A percentile compares a stretch with the other conserved stretches of the same genome.
phyloP scores from a whole-genome alignment of 2,888 invertebrate genomes.

The Falcaria lacertinaria region DNA sequence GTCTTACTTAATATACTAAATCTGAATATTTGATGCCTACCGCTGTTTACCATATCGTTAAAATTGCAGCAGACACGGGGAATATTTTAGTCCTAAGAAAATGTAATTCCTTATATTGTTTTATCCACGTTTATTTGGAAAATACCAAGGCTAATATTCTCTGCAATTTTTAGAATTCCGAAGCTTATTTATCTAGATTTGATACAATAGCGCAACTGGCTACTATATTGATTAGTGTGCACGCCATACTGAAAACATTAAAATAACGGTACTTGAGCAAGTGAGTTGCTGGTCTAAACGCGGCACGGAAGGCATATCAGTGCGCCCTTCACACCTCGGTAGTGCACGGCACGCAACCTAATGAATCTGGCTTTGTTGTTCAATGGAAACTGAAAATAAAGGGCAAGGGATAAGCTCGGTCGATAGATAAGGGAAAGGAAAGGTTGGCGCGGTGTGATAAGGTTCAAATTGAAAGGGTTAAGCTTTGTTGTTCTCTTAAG shows the following conservation, averaged over 20 bases:
- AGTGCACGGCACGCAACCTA: conserved; percentile 30
- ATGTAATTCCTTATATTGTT: too few relatives aligned
- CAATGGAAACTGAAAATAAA: conserved; percentile 12
- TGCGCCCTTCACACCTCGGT: conserved; percentile 3
- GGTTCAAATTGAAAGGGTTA: neutral
- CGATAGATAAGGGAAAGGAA: conserved; percentile 18
- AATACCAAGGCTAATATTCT: conserved; percentile 5
- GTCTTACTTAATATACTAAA: too few relatives aligned
- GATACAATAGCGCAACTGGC: neutral
- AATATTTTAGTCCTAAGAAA: too few relatives aligned
- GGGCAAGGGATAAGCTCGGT: conserved; percentile 17
- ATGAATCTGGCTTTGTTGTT: conserved; percentile 40
- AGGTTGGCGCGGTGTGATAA: conserved; percentile 4
- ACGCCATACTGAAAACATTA: too few relatives aligned
- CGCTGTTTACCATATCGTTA: too few relatives aligned
- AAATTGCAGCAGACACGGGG: too few relatives aligned
- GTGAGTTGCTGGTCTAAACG: neutral
- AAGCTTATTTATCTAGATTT: too few relatives aligned
- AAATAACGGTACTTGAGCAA: too few relatives aligned
- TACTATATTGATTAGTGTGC: neutral
- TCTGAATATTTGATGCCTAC: too few relatives aligned
- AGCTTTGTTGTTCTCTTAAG: neutral
- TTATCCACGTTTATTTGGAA: too few relatives aligned
- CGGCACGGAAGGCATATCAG: neutral
- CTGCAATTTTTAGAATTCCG: too few relatives aligned